These are phyloP conservation scores for Andrena fulva DNA, from an alignment of 2,888 invertebrate species.

Conservation along the genomic window DNA sequence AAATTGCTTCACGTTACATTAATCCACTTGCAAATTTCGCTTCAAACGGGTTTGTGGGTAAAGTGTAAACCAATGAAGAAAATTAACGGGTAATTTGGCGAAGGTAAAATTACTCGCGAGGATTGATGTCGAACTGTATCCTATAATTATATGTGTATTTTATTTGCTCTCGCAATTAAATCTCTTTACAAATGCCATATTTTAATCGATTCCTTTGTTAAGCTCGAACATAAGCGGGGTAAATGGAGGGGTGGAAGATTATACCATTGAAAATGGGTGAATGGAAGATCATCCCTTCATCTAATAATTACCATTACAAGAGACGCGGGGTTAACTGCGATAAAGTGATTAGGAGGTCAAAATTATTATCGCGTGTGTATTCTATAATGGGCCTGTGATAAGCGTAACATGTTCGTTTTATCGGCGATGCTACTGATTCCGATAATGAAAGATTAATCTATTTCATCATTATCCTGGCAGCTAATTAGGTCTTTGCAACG, in stretches of 20 bases:
- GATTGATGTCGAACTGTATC: not conserved
- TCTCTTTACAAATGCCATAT: too few species aligned
- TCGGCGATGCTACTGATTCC: conserved; percentile 14
- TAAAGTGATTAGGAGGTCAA: conserved; percentile 23
- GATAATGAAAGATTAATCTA: conserved; percentile 34
- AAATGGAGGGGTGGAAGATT: not conserved
- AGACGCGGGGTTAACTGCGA: conserved; percentile 22
- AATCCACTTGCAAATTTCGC: not conserved
- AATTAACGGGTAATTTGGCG: not conserved
- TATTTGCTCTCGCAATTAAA: too few species aligned
- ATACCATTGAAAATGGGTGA: not conserved
- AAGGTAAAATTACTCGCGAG: not conserved
- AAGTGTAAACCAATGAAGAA: not conserved
- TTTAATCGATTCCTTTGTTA: too few species aligned
- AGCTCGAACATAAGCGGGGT: too few species aligned
- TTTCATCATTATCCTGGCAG: not conserved
- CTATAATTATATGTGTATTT: not conserved
- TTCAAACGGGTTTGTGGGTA: not conserved
- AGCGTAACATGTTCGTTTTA: conserved; percentile 44
- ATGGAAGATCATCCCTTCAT: conserved; percentile 8
- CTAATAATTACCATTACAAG: conserved; percentile 36
- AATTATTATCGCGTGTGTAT: conserved; percentile 43
- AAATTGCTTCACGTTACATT: not conserved
- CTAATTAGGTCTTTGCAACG: conserved; percentile 16
- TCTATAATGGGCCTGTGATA: conserved; percentile 41